Base-by-base conservation (phyloP, 2,888 invertebrate species). In the Schizaphis graminum region DNA sequence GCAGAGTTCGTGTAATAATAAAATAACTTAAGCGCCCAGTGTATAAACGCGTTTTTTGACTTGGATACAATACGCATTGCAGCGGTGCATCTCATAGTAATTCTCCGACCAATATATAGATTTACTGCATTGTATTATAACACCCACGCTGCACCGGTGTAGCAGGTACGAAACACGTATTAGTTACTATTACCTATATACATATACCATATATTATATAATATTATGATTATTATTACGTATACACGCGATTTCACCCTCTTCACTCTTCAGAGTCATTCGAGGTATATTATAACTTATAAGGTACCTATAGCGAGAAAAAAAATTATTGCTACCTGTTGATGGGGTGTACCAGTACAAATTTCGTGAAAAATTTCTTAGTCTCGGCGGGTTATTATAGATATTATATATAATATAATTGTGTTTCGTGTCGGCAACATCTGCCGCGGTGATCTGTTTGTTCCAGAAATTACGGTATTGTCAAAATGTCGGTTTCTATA, bases 371-470 rank as follows among this genome's bases (percentile, higher is more conserved):
- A 56, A 85, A 84, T 35, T 53, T 61, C 21, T 61, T 24, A 26
- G 53, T 85, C 56, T 41, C 84, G 84, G 53, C 26, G 41, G 84
- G 77, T 91, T 53, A 53, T 53, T 26, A 41, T 85, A 53, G 26
- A 16, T 53, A 53, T 89, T 57, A 89, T 47, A 77, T 35, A 41
- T 35, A 21, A 77, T 77, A 77, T 61, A 86, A 91, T 86, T 44
- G n/a, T 47, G n/a, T 86, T 86, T 53, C 4, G 61, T 49, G 44
- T 24, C 44, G 28, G 41, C 41, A 89, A 89, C 92, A 93, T 67
- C 92, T 93, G 92, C 92, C 89, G 13, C 49, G 67, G 88, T 13
- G 86, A 85, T 94, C 61, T 44, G 93, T 86, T 94, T 87, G 94
- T 94, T 94, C 86, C 61, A 84, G 91, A 94, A 86, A 91, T 91